Evolutionary conservation across 1,140 invertebrate genomes (phyloP), one percentile per base, ranked within the genome.

Genomic region (Heliconius congener): DNA sequence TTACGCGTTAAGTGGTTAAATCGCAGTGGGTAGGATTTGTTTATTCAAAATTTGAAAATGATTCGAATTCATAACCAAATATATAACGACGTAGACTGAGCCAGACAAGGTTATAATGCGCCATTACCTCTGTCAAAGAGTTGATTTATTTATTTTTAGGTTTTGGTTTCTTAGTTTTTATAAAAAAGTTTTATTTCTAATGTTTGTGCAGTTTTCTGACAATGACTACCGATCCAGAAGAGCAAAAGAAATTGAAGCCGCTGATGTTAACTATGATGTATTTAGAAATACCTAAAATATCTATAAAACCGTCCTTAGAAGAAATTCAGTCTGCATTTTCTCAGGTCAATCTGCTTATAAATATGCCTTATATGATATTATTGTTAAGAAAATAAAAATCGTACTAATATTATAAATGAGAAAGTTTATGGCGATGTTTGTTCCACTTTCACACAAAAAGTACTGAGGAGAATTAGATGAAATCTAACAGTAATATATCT

Each of bases 261-360:
- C 84, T 97, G 3, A 95, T 97, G 93, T 84, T 94, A 66, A 95
- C 96, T 1, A 88, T 95, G 76, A 96, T 97, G 90, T 90, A 96
- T 77, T 86, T 97, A 30, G 94, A 96, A 94, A 96, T 96, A 86
- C 96, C 96, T 4, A 94, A 95, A 73, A 95, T 96, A 46, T 81
- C 94, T 34, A 95, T 97, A 55, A 94, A 94, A 79, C 96, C 96
- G 1, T 92, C 95, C 8, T 91, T 98, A 39, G 97, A 97, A 81
- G 96, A 97, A 81, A 96, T 98, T 75, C 97, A 98, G 86, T 93
- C 95, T 76, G 92, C 95, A 71, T 96, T 98, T 77, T 96, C 96
- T 73, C 96, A 96, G 91, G 95, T 97, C 42, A 46, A 16, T 46
- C 50, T 71, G 27, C 11, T 8, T 66, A 27, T 66, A 30, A 11